These are phyloP conservation scores for Escarpia spicata DNA, from an alignment of 2,888 invertebrate species.

Conservation along the genomic window DNA sequence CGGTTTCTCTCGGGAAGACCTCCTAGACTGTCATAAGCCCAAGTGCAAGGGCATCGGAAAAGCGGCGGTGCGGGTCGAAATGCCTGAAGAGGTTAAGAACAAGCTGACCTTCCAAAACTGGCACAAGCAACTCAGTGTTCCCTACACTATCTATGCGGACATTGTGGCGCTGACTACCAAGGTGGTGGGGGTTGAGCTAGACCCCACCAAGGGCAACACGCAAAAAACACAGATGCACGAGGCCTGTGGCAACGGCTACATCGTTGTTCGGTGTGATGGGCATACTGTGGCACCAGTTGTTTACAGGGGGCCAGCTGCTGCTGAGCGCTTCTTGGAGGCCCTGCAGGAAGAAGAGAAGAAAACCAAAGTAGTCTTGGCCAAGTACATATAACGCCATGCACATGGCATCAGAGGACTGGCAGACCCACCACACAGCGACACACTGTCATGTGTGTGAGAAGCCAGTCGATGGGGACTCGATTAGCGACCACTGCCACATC, in stretches of 20 bases:
- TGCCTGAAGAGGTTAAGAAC: too few relatives aligned
- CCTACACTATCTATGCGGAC: constrained; percentile 23
- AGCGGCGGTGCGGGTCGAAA: too few relatives aligned
- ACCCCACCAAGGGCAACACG: constrained; percentile 18
- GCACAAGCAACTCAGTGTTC: too few relatives aligned
- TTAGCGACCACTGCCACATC: constrained; percentile 40
- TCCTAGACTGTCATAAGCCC: neutral
- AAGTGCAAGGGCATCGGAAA: constrained; percentile 31
- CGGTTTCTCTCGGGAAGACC: too few relatives aligned
- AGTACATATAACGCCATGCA: constrained; percentile 13
- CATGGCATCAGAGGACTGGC: too few relatives aligned
- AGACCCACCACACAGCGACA: too few relatives aligned
- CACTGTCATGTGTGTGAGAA: neutral
- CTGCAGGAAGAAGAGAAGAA: constrained; percentile 29
- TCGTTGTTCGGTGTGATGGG: too few relatives aligned
- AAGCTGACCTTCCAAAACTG: too few relatives aligned
- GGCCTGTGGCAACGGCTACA: constrained; percentile 8
- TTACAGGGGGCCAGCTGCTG: constrained; percentile 31
- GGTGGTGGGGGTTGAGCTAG: neutral
- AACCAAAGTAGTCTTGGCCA: constrained; percentile 22
- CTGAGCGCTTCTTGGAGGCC: constrained; percentile 27
- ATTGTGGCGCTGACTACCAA: constrained; percentile 22
- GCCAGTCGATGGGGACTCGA: too few relatives aligned
- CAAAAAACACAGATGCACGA: neutral
- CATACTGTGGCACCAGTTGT: constrained; percentile 29